Conservation (phyloP, 2,113 vertebrate species). For the Pelecanus crispus region DNA sequence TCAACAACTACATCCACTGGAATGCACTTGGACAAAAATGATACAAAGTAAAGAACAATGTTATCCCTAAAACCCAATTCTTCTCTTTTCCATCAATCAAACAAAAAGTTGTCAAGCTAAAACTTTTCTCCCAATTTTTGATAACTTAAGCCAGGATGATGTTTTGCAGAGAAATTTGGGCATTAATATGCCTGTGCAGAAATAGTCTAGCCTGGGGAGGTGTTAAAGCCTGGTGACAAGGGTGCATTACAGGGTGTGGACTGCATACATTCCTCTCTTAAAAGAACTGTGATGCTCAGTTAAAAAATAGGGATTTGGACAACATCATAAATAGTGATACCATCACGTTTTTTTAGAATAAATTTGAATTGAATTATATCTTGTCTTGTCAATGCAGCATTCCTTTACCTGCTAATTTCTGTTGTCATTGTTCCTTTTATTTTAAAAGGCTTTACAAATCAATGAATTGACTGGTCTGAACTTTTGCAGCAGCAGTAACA, state of each 20-base stretch:
- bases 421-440: background rate
- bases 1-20: background rate
- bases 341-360: background rate
- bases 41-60: background rate
- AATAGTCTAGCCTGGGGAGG: background rate
- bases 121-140: background rate
- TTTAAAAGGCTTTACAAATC: conserved; percentile 77
- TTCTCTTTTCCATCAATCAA: background rate
- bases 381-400: background rate
- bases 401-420: background rate
- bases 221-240: background rate
- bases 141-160: background rate
- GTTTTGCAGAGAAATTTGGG: background rate
- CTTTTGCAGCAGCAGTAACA: conserved; percentile 61
- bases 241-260: background rate
- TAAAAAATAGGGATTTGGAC: background rate
- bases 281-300: background rate
- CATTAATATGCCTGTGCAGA: background rate
- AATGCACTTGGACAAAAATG: accelerated
- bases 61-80: background rate
- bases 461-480: conserved; percentile 80
- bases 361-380: background rate
- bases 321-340: background rate
- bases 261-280: background rate
- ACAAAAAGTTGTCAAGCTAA: background rate